Percentiles rank a stretch among this genome's conserved stretches.
These are phyloP conservation scores for Psammodynastes pulverulentus DNA, from an alignment of 2,113 vertebrate species.

Conservation along the genomic window DNA sequence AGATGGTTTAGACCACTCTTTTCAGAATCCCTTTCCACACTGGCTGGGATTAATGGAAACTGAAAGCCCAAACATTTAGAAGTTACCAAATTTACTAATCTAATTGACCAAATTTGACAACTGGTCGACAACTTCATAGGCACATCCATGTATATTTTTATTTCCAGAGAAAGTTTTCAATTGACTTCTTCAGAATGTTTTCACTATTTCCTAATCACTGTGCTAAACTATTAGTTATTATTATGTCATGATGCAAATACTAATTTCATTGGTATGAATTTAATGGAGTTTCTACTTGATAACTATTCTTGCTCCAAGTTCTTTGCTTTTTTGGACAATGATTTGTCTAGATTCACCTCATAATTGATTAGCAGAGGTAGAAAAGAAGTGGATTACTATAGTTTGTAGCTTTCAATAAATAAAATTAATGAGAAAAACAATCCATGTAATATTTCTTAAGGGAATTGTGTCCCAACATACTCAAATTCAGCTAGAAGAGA, in stretches of 20 bases:
- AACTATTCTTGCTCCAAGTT: background rate
- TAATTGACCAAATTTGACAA: background rate
- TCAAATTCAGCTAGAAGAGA: background rate
- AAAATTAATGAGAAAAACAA: background rate
- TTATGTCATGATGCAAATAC: background rate
- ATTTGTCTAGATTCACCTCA: background rate
- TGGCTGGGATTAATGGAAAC: background rate
- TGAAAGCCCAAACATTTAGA: background rate
- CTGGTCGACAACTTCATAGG: background rate
- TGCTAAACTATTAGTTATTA: background rate
- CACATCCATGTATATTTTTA: background rate
- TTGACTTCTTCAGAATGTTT: background rate
- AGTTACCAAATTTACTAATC: background rate
- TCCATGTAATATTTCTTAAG: background rate
- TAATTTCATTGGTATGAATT: background rate
- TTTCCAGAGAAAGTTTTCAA: background rate
- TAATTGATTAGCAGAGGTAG: background rate
- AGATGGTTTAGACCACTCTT: background rate
- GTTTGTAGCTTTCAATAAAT: background rate
- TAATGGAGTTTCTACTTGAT: background rate
- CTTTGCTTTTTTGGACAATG: background rate
- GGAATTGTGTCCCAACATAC: background rate
- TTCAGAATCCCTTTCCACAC: background rate
- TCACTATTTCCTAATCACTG: background rate
- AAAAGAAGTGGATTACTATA: background rate